Evolutionary conservation across 2,888 invertebrate species (phyloP).

Genomic region (Halocaridina rubra): DNA sequence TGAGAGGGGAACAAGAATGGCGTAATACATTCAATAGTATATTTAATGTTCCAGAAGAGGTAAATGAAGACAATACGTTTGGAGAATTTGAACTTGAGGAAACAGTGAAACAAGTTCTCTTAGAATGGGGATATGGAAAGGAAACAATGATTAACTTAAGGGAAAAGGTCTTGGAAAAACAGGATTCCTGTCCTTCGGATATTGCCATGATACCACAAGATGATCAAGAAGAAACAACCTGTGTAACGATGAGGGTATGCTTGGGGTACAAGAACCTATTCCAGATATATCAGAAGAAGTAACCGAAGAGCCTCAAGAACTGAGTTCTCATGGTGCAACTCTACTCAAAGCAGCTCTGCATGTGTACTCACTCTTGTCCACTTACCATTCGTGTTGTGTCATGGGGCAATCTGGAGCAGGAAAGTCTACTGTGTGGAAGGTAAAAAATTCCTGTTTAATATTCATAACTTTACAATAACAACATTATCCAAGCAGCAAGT

Average conservation of each 20-base stretch:
- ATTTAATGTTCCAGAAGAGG: background rate
- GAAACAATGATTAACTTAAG: background rate
- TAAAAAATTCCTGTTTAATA: background rate
- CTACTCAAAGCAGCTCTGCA: constrained; percentile 25
- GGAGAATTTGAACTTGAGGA: background rate
- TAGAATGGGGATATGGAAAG: constrained; percentile 33
- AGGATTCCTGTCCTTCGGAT: background rate
- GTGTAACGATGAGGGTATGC: background rate
- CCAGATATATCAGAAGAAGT: background rate
- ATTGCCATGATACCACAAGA: background rate
- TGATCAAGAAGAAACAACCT: background rate
- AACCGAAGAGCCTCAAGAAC: background rate
- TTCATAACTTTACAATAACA: background rate
- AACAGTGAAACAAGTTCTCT: constrained; percentile 8
- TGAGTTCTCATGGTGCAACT: constrained; percentile 3
- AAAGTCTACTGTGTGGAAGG: constrained; percentile 50
- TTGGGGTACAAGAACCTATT: background rate
- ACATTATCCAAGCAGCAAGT: background rate
- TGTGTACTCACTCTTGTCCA: constrained; percentile 17
- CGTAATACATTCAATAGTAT: background rate
- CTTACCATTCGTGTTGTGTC: constrained; percentile 42
- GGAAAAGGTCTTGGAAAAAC: background rate
- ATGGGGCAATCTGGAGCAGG: constrained; percentile 31
- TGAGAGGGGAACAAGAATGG: constrained; percentile 21
- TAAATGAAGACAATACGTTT: background rate